phyloP scores from a whole-genome alignment of 2,888 invertebrate genomes.

The Epinotia nisella region DNA sequence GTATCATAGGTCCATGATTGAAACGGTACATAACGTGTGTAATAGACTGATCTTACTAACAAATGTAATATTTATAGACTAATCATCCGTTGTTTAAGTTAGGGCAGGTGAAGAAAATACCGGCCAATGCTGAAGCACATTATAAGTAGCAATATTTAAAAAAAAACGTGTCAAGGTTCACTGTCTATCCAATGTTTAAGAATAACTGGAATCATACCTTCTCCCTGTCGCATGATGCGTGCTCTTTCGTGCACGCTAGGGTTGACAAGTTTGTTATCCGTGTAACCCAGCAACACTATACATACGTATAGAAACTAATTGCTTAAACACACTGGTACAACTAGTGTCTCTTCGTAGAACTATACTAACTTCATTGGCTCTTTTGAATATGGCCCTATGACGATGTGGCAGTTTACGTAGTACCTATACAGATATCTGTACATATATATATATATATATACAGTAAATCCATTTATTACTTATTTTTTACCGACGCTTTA shows the following conservation, averaged over 20 bases:
- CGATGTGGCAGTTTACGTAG: too few species aligned
- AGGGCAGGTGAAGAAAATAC: not conserved
- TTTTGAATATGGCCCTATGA: too few species aligned
- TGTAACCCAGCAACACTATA: too few species aligned
- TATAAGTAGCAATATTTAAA: too few species aligned
- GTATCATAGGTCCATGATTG: too few species aligned
- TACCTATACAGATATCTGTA: too few species aligned
- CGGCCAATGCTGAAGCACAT: not conserved
- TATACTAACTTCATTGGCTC: too few species aligned
- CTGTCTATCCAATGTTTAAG: not conserved
- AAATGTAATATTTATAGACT: not conserved
- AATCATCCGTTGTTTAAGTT: not conserved
- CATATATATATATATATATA: too few species aligned
- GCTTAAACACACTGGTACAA: too few species aligned
- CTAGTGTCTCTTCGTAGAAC: too few species aligned
- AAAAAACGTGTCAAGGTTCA: not conserved
- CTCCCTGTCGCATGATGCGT: not conserved
- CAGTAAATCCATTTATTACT: too few species aligned
- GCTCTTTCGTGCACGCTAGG: not conserved
- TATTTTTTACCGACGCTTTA: not conserved
- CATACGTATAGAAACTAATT: too few species aligned
- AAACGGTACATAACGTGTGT: constrained; percentile 3
- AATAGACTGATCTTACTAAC: constrained; percentile 16
- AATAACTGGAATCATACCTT: not conserved
- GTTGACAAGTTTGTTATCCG: not conserved